Base-by-base conservation (phyloP, 1,140 invertebrate species). In the Caenorhabditis briggsae region DNA sequence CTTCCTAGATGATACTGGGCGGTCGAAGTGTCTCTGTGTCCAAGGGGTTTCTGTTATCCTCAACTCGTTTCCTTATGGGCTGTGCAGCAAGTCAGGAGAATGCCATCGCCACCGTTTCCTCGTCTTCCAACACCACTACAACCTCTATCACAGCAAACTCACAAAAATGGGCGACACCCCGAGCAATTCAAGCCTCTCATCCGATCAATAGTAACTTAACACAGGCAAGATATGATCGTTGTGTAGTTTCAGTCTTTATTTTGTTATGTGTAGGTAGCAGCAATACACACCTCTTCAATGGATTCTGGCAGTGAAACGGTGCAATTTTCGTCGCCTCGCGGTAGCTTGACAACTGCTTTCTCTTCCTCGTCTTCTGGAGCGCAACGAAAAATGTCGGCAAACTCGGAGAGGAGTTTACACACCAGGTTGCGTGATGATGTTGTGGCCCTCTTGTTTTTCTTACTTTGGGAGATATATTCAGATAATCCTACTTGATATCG, bases 1-100 rank as follows among this genome's bases (percentile, higher is more conserved):
- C 70, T 78, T 78, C 70, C 70, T 78, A 78, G 70, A 78, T 78
- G 70, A 78, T 78, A 78, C 70, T 78, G 70, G 46, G 70, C 43
- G 43, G 70, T 25, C 70, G 70, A 43, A 78, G 70, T 78, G 43
- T 78, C 46, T 16, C 20, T 14, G 41, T 8, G 43, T 33, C 46
- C 5, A 78, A 46, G 23, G 70, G 70, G 25, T 78, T 50, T 78
- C 23, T 78, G 43, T 11, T 78, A n/a, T 78, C 46, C 20, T 53
- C 46, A 7, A 78, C 70, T 25, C 70, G 70, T 12, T 16, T 50
- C 23, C 9, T 78, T 50, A 78, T 78, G 70, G 70, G 70, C 43
- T 78, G 70, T 50, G 70, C 70, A 11, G 70, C 46, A 14, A 78
- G 70, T 11, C 70, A 78, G 6, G 70, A 78, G 18, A 78, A 50